Base-by-base conservation (phyloP, 2,797 vertebrate genomes). In the Microcaecilia unicolor region DNA sequence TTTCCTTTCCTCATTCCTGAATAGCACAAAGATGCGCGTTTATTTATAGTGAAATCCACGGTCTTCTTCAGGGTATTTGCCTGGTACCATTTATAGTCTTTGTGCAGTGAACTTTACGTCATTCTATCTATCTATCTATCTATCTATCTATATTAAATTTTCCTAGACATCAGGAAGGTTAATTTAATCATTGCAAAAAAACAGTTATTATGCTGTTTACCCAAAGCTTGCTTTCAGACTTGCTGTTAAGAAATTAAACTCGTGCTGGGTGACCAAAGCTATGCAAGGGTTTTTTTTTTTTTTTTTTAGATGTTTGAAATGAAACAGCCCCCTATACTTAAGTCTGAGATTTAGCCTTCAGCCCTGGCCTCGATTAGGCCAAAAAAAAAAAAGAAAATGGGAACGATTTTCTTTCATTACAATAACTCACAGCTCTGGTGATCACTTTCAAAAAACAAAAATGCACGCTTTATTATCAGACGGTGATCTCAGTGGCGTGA, bases 331-430 rank as follows among this genome's bases (percentile, higher is more conserved):
- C 58, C 71, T 72, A 67, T 71, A 83, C 79, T 80, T 60, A 76
- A 70, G 76, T 72, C 66, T 70, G 63, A 58, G 64, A 64, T 75
- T 54, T 65, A 69, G 78, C 73, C 76, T 59, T 52, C 67, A 73
- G 77, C 67, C 71, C 73, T 60, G 64, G 57, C 76, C 77, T 86
- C 87, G 89, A 91, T 91, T 91, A 92, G 79, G 66, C n/a, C n/a
- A n/a, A n/a, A n/a, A n/a, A n/a, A n/a, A 88, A 86, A n/a, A n/a
- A n/a, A n/a, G n/a, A 88, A 86, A 91, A 91, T 90, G 84, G 87
- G 91, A 90, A 88, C 84, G 85, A 83, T 89, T 90, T 88, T 83
- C 79, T 78, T 83, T 84, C 81, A 78, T 67, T 79, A 80, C 83
- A 89, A 84, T 88, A 91, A 89, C 75, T 90, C 85, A 82, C 80